A percentile compares a stretch with the other conserved stretches of the same genome.
Conservation (phyloP, 2,888 invertebrate genomes). For the Tridacna gigas region DNA sequence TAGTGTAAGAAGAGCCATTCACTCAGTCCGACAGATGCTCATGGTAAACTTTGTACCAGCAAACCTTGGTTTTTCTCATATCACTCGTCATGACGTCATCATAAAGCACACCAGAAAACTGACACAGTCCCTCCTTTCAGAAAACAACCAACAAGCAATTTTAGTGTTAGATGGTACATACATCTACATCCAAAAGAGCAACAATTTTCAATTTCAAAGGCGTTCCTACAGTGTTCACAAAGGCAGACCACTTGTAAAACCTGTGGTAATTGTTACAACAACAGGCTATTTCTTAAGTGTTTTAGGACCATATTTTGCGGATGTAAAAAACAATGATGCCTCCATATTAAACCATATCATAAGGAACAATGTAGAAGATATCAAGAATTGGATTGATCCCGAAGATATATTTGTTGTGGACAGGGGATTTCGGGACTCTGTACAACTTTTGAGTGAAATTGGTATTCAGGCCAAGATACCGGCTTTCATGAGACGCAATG, state of each 20-base stretch:
- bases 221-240: slow-evolving; percentile 53
- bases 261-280: slow-evolving; percentile 56
- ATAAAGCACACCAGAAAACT: slow-evolving; percentile 45
- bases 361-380: slow-evolving; percentile 51
- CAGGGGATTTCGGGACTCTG: slow-evolving; percentile 55
- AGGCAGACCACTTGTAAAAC: slow-evolving; percentile 54
- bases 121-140: slow-evolving; percentile 42
- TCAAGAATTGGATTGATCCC: slow-evolving; percentile 44
- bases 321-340: slow-evolving; percentile 57
- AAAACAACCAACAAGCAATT: slow-evolving; percentile 26
- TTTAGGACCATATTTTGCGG: slow-evolving; percentile 55
- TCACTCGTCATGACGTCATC: slow-evolving; percentile 49
- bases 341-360: slow-evolving; percentile 58
- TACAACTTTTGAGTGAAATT: slow-evolving; percentile 1
- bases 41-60: slow-evolving; percentile 40
- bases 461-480: slow-evolving; percentile 16
- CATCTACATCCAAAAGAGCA: slow-evolving; percentile 56
- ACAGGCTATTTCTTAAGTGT: slow-evolving; percentile 55
- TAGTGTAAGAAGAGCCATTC: slow-evolving; percentile 49
- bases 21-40: slow-evolving; percentile 37
- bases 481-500: not conserved
- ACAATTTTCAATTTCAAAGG: slow-evolving; percentile 55
- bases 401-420: slow-evolving; percentile 56
- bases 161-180: slow-evolving; percentile 63
- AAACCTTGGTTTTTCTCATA: slow-evolving; percentile 35